A percentile compares a stretch with the other conserved stretches of the same genome.
phyloP scores from a whole-genome alignment of 2,888 invertebrate genomes.

The Acanthosoma haemorrhoidale region DNA sequence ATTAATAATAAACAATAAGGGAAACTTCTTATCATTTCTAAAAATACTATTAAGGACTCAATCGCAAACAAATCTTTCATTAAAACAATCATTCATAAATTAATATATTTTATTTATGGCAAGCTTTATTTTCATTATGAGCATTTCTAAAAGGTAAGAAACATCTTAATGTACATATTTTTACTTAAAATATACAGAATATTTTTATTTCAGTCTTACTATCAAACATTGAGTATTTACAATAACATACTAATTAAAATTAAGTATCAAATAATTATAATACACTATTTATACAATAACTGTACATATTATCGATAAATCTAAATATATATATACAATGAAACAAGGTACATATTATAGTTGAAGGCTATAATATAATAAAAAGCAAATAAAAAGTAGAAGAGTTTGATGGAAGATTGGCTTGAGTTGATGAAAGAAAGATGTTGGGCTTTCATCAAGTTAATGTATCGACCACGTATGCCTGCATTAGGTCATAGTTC shows the following conservation, averaged over 20 bases:
- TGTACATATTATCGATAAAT: conserved; percentile 7
- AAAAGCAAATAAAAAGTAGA: too few species aligned
- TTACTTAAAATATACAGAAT: conserved; percentile 16
- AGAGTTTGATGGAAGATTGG: too few species aligned
- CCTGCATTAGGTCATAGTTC: too few species aligned
- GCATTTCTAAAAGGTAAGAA: conserved; percentile 20
- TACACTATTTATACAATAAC: conserved; percentile 27
- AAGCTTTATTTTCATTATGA: conserved; percentile 22
- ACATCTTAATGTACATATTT: conserved; percentile 18
- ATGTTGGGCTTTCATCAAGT: too few species aligned
- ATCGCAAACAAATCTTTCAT: not conserved
- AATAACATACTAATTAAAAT: not conserved
- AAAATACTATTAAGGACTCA: not conserved
- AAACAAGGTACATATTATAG: not conserved
- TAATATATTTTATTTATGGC: conserved; percentile 20
- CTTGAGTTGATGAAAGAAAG: too few species aligned
- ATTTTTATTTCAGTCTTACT: conserved; percentile 28
- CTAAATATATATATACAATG: not conserved
- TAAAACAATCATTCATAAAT: not conserved
- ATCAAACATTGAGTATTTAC: conserved; percentile 30
- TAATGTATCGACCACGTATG: too few species aligned
- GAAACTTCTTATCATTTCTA: not conserved
- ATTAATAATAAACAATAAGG: not conserved
- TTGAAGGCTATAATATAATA: not conserved
- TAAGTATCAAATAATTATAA: conserved; percentile 30